Evolutionary conservation across 2,113 vertebrate genomes (phyloP).

Genomic region (Ahaetulla prasina): DNA sequence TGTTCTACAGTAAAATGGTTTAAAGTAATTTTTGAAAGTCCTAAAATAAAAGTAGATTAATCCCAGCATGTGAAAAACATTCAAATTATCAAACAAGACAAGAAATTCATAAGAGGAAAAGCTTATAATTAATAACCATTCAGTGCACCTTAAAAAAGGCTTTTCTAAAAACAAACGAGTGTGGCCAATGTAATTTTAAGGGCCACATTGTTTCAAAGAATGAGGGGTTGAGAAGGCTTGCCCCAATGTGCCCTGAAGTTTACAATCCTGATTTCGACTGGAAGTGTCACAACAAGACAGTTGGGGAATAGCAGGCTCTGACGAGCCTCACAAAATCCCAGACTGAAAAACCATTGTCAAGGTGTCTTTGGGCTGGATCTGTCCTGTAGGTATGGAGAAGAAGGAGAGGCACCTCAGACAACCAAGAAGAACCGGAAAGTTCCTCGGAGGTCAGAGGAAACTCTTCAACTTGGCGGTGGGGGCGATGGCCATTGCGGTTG

Average conservation of each 20-base stretch:
- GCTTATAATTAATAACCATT: background rate
- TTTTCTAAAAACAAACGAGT: background rate
- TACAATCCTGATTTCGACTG: too few relatives aligned
- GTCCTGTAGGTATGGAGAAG: too few relatives aligned
- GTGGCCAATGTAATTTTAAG: background rate
- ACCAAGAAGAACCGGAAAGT: too few relatives aligned
- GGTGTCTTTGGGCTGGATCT: too few relatives aligned
- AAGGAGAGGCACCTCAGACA: too few relatives aligned
- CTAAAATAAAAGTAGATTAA: background rate
- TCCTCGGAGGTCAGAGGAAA: too few relatives aligned
- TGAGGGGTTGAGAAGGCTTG: background rate
- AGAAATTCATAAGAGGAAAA: background rate
- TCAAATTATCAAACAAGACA: background rate
- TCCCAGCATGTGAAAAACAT: background rate
- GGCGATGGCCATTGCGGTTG: too few relatives aligned
- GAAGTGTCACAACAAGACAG: too few relatives aligned
- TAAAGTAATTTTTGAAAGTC: background rate
- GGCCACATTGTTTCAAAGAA: background rate
- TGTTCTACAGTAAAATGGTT: background rate
- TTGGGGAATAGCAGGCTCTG: too few relatives aligned
- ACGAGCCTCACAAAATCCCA: too few relatives aligned
- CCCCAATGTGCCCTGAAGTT: background rate
- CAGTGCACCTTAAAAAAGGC: background rate
- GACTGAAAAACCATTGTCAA: too few relatives aligned
- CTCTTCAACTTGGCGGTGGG: too few relatives aligned